Percentiles rank a stretch among this genome's conserved stretches.
Conservation (phyloP, 2,113 vertebrate species). For the Dromiciops gliroides region DNA sequence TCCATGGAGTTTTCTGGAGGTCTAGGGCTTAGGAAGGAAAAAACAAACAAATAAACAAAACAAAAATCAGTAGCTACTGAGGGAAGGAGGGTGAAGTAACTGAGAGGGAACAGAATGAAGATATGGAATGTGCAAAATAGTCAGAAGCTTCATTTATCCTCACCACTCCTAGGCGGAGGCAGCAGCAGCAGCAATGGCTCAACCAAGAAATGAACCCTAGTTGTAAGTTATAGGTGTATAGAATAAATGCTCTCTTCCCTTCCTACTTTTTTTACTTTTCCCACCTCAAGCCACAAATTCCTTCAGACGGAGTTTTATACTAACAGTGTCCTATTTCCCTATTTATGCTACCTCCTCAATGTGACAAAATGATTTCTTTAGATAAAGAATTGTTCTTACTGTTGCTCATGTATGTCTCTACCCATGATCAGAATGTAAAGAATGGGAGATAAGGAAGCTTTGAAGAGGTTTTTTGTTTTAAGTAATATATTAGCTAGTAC, state of each 20-base stretch:
- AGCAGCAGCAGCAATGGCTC: too few species aligned
- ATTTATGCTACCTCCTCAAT: not conserved
- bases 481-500: not conserved
- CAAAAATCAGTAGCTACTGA: too few species aligned
- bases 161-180: too few species aligned
- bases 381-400: not conserved
- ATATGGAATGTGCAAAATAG: not conserved
- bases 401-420: not conserved
- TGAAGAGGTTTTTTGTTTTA: not conserved
- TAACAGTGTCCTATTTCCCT: not conserved
- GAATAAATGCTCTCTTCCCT: not conserved
- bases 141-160: not conserved
- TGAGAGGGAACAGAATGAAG: not conserved
- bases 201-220: too few species aligned
- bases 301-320: not conserved
- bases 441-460: not conserved
- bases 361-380: not conserved
- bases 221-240: not conserved
- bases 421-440: not conserved
- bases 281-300: not conserved
- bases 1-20: not conserved
- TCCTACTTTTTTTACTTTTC: not conserved
- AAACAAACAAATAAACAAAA: too few species aligned
- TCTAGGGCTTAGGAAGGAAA: not conserved
- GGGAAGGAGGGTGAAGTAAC: not conserved